Percentiles rank a stretch among this genome's conserved stretches.
Conservation (phyloP, 2,888 invertebrate species). For the Fragum whitleyi region DNA sequence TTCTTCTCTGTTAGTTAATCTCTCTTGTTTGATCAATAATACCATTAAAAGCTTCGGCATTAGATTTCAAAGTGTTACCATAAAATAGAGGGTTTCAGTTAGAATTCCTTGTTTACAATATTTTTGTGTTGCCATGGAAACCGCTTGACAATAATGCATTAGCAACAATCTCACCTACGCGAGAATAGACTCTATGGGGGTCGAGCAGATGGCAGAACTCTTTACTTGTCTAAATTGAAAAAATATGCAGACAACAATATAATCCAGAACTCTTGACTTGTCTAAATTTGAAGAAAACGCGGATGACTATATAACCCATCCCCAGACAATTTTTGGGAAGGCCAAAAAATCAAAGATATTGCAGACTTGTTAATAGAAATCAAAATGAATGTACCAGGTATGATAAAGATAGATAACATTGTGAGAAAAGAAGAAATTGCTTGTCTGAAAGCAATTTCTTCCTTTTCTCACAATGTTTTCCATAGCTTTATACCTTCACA, state of each 20-base stretch:
- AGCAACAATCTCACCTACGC: neutral
- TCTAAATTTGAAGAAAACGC: too few species aligned
- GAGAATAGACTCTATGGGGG: neutral
- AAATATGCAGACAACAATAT: too few species aligned
- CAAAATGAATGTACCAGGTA: too few species aligned
- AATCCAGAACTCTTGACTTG: too few species aligned
- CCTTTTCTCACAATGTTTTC: constrained; percentile 7
- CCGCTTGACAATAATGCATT: neutral
- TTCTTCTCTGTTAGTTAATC: neutral
- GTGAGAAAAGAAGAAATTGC: neutral
- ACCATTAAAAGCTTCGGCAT: neutral
- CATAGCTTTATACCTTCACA: neutral
- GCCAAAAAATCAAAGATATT: too few species aligned
- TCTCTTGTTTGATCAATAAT: neutral
- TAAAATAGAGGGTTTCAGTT: neutral
- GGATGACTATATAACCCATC: too few species aligned
- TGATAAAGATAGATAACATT: constrained; percentile 5
- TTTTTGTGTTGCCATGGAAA: neutral
- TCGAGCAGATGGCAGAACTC: neutral
- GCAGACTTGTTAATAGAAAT: too few species aligned
- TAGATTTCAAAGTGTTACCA: neutral
- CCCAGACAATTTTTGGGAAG: too few species aligned
- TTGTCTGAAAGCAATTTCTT: neutral
- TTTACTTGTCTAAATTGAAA: neutral
- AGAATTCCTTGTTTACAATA: neutral